Conservation (phyloP, 2,113 vertebrate species). For the Microcebus ravelobensis region DNA sequence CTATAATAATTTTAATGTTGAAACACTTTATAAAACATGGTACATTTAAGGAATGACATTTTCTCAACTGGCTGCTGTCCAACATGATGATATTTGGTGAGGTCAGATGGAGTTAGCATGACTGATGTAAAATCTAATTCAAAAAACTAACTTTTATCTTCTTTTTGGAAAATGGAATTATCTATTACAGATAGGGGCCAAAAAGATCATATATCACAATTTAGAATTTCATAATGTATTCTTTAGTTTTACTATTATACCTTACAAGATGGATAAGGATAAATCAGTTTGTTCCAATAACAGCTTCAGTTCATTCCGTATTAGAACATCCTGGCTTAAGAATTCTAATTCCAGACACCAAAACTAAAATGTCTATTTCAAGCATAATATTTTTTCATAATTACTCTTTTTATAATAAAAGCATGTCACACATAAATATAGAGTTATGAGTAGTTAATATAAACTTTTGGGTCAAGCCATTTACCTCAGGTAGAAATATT, state of each 20-base stretch:
- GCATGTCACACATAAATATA: slow-evolving; percentile 45
- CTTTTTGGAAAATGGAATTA: slow-evolving; percentile 28
- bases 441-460: slow-evolving; percentile 14
- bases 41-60: not conserved
- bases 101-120: not conserved
- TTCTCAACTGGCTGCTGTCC: not conserved
- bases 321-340: slow-evolving; percentile 13
- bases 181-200: not conserved
- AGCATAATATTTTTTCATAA: slow-evolving; percentile 50
- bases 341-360: slow-evolving; percentile 60
- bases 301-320: slow-evolving; percentile 34
- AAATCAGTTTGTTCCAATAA: slow-evolving; percentile 66
- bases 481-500: slow-evolving; percentile 54
- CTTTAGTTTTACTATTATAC: slow-evolving; percentile 64
- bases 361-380: slow-evolving; percentile 61
- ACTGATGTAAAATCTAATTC: slow-evolving; percentile 46
- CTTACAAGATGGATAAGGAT: slow-evolving; percentile 58
- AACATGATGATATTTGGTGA: not conserved
- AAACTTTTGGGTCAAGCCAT: slow-evolving; percentile 39
- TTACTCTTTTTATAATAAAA: slow-evolving; percentile 36
- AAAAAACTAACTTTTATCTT: slow-evolving; percentile 26
- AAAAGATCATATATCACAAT: slow-evolving; percentile 39
- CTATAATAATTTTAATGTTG: not conserved
- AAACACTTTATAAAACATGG: slow-evolving; percentile 22
- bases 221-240: slow-evolving; percentile 31